Evolutionary conservation across 2,797 vertebrate species (phyloP), one percentile per base, ranked within the genome.

Genomic region (Ctenosaura bakeri): DNA sequence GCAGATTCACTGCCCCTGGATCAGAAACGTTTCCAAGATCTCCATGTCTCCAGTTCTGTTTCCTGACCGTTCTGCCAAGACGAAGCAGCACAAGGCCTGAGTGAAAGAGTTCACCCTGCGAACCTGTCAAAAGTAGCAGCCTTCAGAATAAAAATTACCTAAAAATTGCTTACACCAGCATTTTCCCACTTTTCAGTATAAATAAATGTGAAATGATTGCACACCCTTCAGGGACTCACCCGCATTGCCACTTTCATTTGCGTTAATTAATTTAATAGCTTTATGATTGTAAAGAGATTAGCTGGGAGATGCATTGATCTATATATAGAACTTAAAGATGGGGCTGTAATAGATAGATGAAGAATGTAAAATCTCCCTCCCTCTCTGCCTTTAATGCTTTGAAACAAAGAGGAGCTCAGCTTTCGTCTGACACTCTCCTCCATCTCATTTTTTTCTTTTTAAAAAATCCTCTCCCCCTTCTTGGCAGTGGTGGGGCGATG

Each of bases 261-360:
- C 73, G 83, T 91, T 96, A 96, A 96, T 96, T 96, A 96, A 96
- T 96, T 94, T 96, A 96, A 96, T 95, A 94, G 94, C 46, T 95
- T 93, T 94, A 59, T 95, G 94, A 96, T 95, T 96, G 94, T 93
- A 14, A 91, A 92, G 92, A 92, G 94, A 95, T 96, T 94, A 95
- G 93, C 88, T 69, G n/a, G 88, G 89, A 95, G 94, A 92, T 89
- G 73, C 78, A 89, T 83, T 22, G 85, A 69, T 91, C 95, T 96
- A 94, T 94, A 93, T 90, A 88, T 93, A 94, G 95, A 92, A 71
- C 59, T 42, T 24, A 85, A 13, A 20, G 93, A 92, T 89, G 93
- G 94, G 92, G 3, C 91, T 94, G 91, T 94, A 96, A 77, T 93
- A 94, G 95, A 90, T 59, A 90, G 89, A 94, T 22, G 87, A 90